These are phyloP conservation scores for Spizaetus ornatus DNA, from an alignment of 2,113 vertebrate species.

Conservation along the genomic window DNA sequence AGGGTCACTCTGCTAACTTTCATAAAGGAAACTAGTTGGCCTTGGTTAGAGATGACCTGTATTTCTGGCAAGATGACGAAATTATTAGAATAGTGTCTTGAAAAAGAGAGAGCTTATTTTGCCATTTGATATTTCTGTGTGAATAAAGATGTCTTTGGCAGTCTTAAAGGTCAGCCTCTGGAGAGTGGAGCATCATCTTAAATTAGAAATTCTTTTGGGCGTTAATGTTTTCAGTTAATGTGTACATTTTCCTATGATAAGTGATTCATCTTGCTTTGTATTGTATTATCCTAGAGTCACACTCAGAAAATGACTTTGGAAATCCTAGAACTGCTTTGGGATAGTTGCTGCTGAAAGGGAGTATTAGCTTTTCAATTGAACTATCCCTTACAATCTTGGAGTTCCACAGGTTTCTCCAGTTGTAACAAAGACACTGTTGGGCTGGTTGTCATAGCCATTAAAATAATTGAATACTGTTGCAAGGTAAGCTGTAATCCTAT, in stretches of 20 bases:
- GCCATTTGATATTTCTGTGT: background rate
- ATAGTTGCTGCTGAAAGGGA: background rate
- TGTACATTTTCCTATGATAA: background rate
- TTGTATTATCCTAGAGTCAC: background rate
- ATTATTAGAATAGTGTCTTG: background rate
- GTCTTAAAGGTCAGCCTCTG: background rate
- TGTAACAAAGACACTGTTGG: background rate
- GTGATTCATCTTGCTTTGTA: background rate
- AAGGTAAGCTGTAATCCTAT: constrained; percentile 8
- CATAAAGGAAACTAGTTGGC: background rate
- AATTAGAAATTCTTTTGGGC: background rate
- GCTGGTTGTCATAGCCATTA: background rate
- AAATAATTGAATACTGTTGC: background rate
- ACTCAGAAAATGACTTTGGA: background rate
- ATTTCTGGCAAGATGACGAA: background rate
- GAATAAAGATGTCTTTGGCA: background rate
- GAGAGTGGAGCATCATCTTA: background rate
- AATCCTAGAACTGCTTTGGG: background rate
- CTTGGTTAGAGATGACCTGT: background rate
- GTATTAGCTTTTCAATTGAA: background rate
- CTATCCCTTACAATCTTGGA: background rate
- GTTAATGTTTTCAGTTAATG: background rate
- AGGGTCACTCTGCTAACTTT: background rate
- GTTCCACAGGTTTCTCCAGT: background rate
- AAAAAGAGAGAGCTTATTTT: background rate